A percentile compares a stretch with the other conserved stretches of the same genome.
phyloP scores from a whole-genome alignment of 2,888 invertebrate genomes.

The Stenchaetothrips biformis region DNA sequence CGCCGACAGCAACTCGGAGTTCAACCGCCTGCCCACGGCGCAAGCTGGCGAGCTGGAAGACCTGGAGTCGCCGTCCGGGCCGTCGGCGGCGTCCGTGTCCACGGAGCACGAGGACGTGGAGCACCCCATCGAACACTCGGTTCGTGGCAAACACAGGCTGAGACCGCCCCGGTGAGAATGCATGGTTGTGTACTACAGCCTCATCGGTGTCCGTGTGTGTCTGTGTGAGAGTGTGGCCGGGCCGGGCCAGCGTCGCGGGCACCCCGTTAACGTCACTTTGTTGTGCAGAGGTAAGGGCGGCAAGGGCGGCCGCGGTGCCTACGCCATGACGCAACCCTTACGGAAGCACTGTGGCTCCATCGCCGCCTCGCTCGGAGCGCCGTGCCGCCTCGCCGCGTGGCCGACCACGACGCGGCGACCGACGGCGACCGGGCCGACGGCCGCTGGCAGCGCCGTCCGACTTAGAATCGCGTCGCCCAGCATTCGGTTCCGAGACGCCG shows the following conservation, averaged over 20 bases:
- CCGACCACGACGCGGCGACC: no score
- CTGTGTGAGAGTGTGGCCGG: neutral
- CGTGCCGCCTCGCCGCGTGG: no score
- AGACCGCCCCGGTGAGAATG: neutral
- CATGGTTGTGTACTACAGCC: no score
- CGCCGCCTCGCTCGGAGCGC: no score
- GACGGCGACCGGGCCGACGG: neutral
- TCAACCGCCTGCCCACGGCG: neutral
- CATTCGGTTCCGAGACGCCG: neutral
- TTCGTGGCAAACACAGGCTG: slow-evolving; percentile 4
- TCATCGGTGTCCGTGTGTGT: no score
- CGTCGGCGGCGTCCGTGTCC: neutral
- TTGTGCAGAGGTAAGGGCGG: slow-evolving; percentile 1
- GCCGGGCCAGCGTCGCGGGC: neutral
- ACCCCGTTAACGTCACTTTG: neutral
- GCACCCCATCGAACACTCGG: neutral
- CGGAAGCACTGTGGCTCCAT: no score
- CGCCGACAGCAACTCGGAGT: slow-evolving; percentile 5
- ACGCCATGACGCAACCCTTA: neutral
- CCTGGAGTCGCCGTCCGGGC: neutral
- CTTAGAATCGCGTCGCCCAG: neutral
- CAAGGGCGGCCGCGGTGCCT: neutral
- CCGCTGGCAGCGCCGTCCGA: neutral
- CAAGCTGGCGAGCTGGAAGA: neutral
- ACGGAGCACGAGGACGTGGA: neutral